These are phyloP conservation scores for Mactra quadrangularis DNA, from an alignment of 1,140 invertebrate species.

Conservation along the genomic window DNA sequence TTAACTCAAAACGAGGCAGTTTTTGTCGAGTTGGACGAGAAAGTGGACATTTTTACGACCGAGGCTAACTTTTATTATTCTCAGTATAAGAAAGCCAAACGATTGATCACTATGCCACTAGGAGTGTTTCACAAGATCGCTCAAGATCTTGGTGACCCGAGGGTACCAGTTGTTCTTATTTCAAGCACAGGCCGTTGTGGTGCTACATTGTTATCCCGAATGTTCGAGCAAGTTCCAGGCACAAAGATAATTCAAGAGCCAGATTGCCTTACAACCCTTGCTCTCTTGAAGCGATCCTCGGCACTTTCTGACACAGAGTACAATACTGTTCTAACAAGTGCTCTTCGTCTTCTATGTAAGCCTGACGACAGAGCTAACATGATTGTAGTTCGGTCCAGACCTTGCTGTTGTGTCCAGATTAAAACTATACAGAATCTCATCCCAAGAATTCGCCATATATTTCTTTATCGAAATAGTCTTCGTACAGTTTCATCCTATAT, in stretches of 20 bases:
- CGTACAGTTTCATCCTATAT: conserved; percentile 76
- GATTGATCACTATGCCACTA: conserved; percentile 77
- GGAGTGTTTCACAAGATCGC: conserved; percentile 80
- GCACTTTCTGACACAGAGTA: conserved; percentile 73
- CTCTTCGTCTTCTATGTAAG: conserved; percentile 79
- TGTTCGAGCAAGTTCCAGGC: conserved; percentile 77
- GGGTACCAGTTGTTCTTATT: conserved; percentile 76
- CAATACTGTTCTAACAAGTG: conserved; percentile 75
- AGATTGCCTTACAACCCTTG: conserved; percentile 75
- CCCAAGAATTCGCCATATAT: conserved; percentile 76
- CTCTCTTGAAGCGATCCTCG: conserved; percentile 69
- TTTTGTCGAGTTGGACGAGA: conserved; percentile 74
- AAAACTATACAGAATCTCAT: conserved; percentile 72
- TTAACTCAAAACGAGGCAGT: conserved; percentile 76
- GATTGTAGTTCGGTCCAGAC: conserved; percentile 75
- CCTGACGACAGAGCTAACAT: conserved; percentile 75
- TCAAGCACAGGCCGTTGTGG: conserved; percentile 77
- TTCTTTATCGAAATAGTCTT: conserved; percentile 79
- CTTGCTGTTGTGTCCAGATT: conserved; percentile 72
- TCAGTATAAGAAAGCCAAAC: conserved; percentile 76
- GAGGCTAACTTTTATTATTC: conserved; percentile 61
- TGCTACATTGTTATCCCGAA: conserved; percentile 73
- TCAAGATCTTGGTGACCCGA: conserved; percentile 77
- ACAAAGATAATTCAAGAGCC: conserved; percentile 76
- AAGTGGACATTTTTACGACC: conserved; percentile 65